Evolutionary conservation across 2,113 vertebrate species (phyloP).

Genomic region (Xiphias gladius): DNA sequence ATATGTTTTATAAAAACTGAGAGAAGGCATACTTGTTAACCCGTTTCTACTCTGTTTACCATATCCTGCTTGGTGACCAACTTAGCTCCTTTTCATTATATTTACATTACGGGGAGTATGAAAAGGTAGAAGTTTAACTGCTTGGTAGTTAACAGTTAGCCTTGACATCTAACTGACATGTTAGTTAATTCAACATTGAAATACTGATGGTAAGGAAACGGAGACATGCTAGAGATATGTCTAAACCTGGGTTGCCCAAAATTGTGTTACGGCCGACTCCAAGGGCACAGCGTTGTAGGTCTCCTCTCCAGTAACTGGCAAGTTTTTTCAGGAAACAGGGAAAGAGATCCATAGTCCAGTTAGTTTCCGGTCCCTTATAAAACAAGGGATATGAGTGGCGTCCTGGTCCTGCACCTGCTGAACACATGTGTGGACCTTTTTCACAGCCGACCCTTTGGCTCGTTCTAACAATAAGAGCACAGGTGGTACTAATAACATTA

Average conservation of each 20-base stretch:
- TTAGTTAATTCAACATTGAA: not conserved
- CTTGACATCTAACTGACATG: no score
- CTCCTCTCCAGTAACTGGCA: no score
- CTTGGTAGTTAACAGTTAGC: no score
- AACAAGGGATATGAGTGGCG: not conserved
- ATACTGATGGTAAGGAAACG: not conserved
- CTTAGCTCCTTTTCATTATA: not conserved
- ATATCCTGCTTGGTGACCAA: not conserved
- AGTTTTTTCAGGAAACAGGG: no score
- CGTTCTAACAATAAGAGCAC: not conserved
- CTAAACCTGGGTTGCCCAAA: not conserved
- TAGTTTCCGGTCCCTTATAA: not conserved
- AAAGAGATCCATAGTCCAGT: not conserved
- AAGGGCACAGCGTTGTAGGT: no score
- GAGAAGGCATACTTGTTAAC: not conserved
- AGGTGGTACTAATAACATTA: slow-evolving; percentile 40
- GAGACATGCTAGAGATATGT: not conserved
- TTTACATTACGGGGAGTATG: not conserved
- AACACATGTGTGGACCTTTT: slow-evolving; percentile 11
- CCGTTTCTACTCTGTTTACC: not conserved
- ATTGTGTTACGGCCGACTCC: no score
- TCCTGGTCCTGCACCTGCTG: not conserved
- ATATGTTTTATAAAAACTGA: no score
- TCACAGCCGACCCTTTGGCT: slow-evolving; percentile 9
- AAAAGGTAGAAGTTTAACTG: no score